Percentiles rank a stretch among this genome's conserved stretches.
These are phyloP conservation scores for Slavum lentiscoides DNA, from an alignment of 2,888 invertebrate genomes.

Conservation along the genomic window DNA sequence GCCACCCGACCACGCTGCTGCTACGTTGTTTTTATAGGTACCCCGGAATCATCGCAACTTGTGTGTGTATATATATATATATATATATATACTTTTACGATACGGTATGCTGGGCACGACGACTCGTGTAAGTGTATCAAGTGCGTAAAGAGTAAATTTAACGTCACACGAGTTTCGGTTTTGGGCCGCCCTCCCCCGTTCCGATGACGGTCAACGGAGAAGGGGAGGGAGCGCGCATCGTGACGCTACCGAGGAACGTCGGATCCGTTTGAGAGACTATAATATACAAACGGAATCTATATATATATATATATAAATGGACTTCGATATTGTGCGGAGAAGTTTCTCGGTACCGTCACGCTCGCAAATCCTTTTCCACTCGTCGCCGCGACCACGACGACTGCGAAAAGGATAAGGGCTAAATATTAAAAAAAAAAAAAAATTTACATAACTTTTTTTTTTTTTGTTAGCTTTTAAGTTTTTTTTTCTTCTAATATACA, in stretches of 20 bases:
- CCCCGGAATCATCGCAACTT: too few relatives aligned
- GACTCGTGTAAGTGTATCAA: too few relatives aligned
- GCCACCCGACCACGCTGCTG: neutral
- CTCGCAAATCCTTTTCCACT: neutral
- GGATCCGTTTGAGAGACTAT: constrained; percentile 23
- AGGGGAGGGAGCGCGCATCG: constrained; percentile 56
- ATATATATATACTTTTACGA: too few relatives aligned
- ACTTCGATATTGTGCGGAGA: constrained; percentile 22
- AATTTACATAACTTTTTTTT: neutral
- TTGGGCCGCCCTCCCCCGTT: too few relatives aligned
- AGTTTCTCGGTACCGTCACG: constrained; percentile 51
- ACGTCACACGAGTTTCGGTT: too few relatives aligned
- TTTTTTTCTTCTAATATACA: neutral
- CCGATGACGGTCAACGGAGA: neutral
- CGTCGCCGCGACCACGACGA: neutral
- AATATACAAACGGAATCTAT: too few relatives aligned
- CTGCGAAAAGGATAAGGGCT: neutral
- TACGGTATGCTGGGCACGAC: too few relatives aligned
- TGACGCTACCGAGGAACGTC: constrained; percentile 45
- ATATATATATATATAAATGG: neutral
- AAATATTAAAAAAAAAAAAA: constrained; percentile 30
- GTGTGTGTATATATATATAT: too few relatives aligned
- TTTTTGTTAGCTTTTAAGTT: constrained; percentile 44
- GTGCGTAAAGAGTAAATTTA: too few relatives aligned
- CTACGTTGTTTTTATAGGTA: constrained; percentile 6